Conservation (phyloP, 2,797 vertebrate species). For the Phalanger gymnotis region DNA sequence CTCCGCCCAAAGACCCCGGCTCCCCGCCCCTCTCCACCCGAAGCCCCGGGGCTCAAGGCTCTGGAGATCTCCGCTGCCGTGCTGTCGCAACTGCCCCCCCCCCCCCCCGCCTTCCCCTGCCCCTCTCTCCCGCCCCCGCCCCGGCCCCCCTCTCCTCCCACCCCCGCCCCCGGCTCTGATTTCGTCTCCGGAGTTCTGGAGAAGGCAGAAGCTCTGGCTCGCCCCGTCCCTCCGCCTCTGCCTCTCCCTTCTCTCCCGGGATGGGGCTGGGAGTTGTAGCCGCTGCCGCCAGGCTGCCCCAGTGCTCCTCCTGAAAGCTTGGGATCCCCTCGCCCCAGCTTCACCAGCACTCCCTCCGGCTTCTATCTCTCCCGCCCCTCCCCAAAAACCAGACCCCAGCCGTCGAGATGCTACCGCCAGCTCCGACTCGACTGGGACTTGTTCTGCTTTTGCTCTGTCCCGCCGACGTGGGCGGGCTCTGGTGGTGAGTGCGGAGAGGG, state of each 20-base stretch:
- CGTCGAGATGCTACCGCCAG: slow-evolving; percentile 84
- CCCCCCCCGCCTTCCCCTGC: background rate
- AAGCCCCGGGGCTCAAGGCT: slow-evolving; percentile 74
- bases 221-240: slow-evolving; percentile 75
- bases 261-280: slow-evolving; percentile 65
- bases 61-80: slow-evolving; percentile 69
- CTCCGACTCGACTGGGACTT: slow-evolving; percentile 88
- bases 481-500: slow-evolving; percentile 88
- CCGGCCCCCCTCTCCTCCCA: slow-evolving; percentile 58
- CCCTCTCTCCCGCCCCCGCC: slow-evolving; percentile 60
- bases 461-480: slow-evolving; percentile 92
- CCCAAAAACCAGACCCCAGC: background rate
- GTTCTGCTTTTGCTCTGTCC: slow-evolving; percentile 90
- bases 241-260: slow-evolving; percentile 73
- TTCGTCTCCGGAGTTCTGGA: slow-evolving; percentile 76
- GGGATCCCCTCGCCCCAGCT: background rate
- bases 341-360: slow-evolving; percentile 1
- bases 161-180: slow-evolving; percentile 76
- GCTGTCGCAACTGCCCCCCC: slow-evolving; percentile 78
- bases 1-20: slow-evolving; percentile 70
- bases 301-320: slow-evolving; percentile 54
- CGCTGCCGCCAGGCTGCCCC: slow-evolving; percentile 28
- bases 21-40: slow-evolving; percentile 68
- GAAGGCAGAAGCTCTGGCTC: slow-evolving; percentile 76
- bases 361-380: background rate